Base-by-base conservation (phyloP, 2,888 invertebrate genomes). In the Eupithecia exiguata region DNA sequence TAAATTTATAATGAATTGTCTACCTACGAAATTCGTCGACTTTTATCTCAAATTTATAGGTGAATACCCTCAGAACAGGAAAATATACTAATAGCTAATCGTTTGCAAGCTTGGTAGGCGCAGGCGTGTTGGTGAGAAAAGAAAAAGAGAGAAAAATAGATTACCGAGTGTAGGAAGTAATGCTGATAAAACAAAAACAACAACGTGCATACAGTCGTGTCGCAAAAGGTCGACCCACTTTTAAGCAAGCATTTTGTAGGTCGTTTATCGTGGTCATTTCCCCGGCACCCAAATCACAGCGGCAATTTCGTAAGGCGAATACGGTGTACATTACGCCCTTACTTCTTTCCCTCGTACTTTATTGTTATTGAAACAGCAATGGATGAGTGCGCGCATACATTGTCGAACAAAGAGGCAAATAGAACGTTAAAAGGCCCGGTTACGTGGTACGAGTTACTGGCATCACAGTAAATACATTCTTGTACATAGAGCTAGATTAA, bases 261-360 rank as follows among this genome's bases (percentile, higher is more conserved):
- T 91, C 91, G 87, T 87, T 87, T 86, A 88, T 88, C 88, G 91
- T 87, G 86, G 88, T 87, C 89, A 88, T 87, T 89, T 88, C 88
- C 87, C 86, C 83, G 79, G 80, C 83, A 86, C 83, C 82, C 74
- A 72, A 77, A 77, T 70, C 69, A 82, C 73, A 71, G 77, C 74
- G 75, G 69, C 72, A 46, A 68, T 71, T 75, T 72, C 75, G 72
- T 65, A 74, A 75, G 61, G 63, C 68, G 36, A 69, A 69, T 72
- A 70, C 69, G 25, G 53, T 69, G 69, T 78, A 78, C 76, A 76
- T 72, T 70, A 67, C 76, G 58, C 46, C 74, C 72, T 70, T 65
- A 71, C 72, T 74, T 70, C 38, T 25, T 21, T 14, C 66, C 66
- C 72, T 65, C 35, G 35, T 70, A 70, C 68, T 76, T 70, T 74